phyloP scores from a whole-genome alignment of 2,888 invertebrate genomes.

The Ophion costatus region DNA sequence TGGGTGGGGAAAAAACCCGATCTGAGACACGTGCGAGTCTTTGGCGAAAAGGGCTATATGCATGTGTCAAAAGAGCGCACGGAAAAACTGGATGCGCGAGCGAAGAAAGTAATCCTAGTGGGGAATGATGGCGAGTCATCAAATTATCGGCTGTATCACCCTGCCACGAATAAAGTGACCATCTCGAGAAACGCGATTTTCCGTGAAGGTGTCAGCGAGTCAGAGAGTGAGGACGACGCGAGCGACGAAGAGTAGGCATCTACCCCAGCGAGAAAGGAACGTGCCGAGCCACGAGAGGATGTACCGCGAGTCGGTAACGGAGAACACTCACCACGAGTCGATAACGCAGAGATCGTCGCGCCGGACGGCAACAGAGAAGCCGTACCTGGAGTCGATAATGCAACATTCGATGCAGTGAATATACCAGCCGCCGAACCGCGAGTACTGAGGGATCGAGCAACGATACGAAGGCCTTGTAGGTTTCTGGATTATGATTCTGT shows the following conservation, averaged over 20 bases:
- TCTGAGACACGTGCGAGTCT: constrained; percentile 60
- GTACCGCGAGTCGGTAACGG: not conserved
- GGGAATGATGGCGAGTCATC: constrained; percentile 47
- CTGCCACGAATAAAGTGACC: constrained; percentile 5
- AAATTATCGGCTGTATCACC: constrained; percentile 56
- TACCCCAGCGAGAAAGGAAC: not conserved
- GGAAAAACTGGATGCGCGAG: constrained; percentile 67
- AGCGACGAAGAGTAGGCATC: not conserved
- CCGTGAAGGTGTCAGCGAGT: not conserved
- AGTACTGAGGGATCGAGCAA: constrained; percentile 19
- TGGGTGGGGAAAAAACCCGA: constrained; percentile 62
- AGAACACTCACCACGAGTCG: not conserved
- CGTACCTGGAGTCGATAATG: not conserved
- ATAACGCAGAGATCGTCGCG: not conserved
- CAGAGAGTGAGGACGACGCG: not conserved
- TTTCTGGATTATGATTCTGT: not conserved
- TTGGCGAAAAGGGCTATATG: constrained; percentile 63
- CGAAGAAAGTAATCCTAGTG: constrained; percentile 66
- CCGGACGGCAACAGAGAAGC: not conserved
- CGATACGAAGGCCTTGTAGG: not conserved
- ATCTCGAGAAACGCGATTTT: constrained; percentile 23
- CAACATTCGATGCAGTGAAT: not conserved
- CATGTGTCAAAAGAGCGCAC: constrained; percentile 63
- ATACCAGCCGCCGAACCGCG: not conserved
- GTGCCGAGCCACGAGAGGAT: not conserved